phyloP scores from a whole-genome alignment of 2,113 vertebrate genomes.

The Turnix velox region DNA sequence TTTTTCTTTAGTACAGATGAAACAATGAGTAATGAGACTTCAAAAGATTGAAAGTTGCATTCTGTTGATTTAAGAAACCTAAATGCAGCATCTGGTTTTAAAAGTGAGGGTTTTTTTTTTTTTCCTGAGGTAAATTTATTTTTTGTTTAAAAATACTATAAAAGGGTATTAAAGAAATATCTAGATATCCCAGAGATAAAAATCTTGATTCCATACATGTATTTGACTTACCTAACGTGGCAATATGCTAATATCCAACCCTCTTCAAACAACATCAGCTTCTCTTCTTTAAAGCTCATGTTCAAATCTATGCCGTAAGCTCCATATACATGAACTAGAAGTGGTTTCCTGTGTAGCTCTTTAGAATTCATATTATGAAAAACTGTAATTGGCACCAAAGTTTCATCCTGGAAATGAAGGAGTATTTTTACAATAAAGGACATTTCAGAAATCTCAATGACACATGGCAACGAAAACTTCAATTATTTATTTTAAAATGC shows the following conservation, averaged over 20 bases:
- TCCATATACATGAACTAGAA: slow-evolving; percentile 92
- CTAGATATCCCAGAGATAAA: neutral
- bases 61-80: neutral
- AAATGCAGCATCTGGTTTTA: neutral
- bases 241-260: slow-evolving; percentile 95
- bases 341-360: slow-evolving; percentile 76
- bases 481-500: slow-evolving; percentile 70
- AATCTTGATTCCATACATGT: neutral
- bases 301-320: slow-evolving; percentile 90
- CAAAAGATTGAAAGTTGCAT: neutral
- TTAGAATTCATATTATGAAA: slow-evolving; percentile 77
- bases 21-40: neutral
- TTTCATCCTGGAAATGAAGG: slow-evolving; percentile 83
- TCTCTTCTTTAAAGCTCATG: slow-evolving; percentile 90
- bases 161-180: neutral
- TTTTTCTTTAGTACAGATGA: neutral
- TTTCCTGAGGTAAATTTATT: neutral
- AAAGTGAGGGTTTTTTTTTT: neutral
- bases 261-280: slow-evolving; percentile 84
- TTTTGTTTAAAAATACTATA: neutral
- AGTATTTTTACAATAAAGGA: slow-evolving; percentile 58
- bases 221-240: slow-evolving; percentile 86
- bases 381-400: slow-evolving; percentile 87
- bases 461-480: slow-evolving; percentile 59
- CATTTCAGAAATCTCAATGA: slow-evolving; percentile 63